phyloP scores from a whole-genome alignment of 2,888 invertebrate genomes.

The Drosophila prostipennis region DNA sequence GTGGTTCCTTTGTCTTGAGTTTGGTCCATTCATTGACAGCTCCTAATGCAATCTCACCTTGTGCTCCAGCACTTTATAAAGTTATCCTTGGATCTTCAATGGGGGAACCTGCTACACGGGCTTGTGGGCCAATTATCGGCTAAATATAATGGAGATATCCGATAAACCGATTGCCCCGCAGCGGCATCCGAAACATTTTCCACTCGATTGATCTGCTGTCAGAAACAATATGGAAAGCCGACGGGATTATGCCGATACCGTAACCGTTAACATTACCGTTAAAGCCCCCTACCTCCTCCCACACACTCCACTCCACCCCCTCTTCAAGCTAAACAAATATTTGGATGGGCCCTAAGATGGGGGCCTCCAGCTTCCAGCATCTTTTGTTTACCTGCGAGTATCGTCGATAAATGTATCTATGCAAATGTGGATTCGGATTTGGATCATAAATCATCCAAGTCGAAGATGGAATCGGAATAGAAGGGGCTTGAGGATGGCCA shows the following conservation, averaged over 20 bases:
- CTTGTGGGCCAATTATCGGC: conserved; percentile 44
- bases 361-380: neutral
- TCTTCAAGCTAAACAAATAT: conserved; percentile 15
- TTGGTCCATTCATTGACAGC: conserved; percentile 38
- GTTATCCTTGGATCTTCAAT: conserved; percentile 34
- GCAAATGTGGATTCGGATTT: conserved; percentile 34
- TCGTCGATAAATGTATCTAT: conserved; percentile 41
- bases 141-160: conserved; percentile 42
- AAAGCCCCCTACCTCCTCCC: neutral
- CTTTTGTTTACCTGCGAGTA: conserved; percentile 30
- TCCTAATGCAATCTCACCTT: conserved; percentile 47
- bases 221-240: conserved; percentile 38
- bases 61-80: conserved; percentile 47
- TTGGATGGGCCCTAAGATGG: conserved; percentile 7
- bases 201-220: conserved; percentile 45
- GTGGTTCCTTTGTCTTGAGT: conserved; percentile 39
- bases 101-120: neutral
- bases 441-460: conserved; percentile 38
- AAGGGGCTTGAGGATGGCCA: neutral
- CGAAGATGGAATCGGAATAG: neutral
- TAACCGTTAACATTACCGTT: conserved; percentile 17
- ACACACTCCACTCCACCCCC: neutral
- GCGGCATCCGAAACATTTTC: conserved; percentile 27
- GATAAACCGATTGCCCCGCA: conserved; percentile 35
- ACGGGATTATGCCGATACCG: conserved; percentile 25